These are phyloP conservation scores for Flabesymbios commensalis DNA, from an alignment of 2,888 invertebrate species.

Conservation along the genomic window DNA sequence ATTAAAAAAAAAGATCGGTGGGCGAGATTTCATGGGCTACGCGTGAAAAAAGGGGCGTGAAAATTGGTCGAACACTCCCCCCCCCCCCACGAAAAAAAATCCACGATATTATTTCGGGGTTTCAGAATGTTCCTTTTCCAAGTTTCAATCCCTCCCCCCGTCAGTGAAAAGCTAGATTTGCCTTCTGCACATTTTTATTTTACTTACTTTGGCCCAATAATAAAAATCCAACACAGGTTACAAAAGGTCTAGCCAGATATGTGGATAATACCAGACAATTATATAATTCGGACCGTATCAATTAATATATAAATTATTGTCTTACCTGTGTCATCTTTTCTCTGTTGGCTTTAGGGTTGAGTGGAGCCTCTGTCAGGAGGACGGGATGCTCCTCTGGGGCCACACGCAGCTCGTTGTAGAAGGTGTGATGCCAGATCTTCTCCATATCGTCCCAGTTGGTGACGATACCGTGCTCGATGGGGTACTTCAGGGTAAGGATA, in stretches of 20 bases:
- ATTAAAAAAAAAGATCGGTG: too few species aligned
- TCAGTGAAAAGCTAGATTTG: too few species aligned
- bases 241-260: background rate
- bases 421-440: conserved; percentile 86
- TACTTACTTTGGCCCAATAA: background rate
- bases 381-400: conserved; percentile 95
- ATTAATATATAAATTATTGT: too few species aligned
- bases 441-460: conserved; percentile 70
- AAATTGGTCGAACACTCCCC: too few species aligned
- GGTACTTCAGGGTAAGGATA: conserved; percentile 52
- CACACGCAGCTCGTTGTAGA: conserved; percentile 90
- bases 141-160: background rate
- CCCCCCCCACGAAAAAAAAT: too few species aligned
- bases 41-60: too few species aligned
- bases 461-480: conserved; percentile 52
- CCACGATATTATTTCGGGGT: too few species aligned
- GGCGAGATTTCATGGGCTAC: too few species aligned
- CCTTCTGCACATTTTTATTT: background rate
- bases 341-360: conserved; percentile 92
- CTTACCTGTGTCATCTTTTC: conserved; percentile 80
- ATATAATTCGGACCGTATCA: background rate
- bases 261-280: background rate
- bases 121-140: background rate
- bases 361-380: conserved; percentile 90
- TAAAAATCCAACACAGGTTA: background rate